A percentile compares a stretch with the other conserved stretches of the same genome.
Conservation (phyloP, 53 echinoderm and acorn worm species). For the Luidia sarsii region DNA sequence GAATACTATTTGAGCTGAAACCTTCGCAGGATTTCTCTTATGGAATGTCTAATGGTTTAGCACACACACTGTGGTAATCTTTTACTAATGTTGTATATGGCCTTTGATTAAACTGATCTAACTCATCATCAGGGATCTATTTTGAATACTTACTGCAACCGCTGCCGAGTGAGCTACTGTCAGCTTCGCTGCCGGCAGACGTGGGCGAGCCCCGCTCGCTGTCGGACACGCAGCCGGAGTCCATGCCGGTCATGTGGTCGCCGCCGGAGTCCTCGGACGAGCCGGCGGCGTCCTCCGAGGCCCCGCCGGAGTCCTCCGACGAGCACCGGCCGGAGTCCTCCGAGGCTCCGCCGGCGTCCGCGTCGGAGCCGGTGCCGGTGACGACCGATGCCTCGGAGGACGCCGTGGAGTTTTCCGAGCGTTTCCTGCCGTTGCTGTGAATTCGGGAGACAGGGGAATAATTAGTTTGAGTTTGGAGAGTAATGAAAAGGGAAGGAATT, state of each 20-base stretch:
- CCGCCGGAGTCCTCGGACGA: constrained; percentile 46
- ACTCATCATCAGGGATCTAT: too few species aligned
- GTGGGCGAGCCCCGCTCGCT: constrained; percentile 41
- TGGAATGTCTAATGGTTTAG: too few species aligned
- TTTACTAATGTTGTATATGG: too few species aligned
- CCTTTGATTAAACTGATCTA: too few species aligned
- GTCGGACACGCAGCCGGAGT: constrained; percentile 47
- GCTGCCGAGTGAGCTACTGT: constrained; percentile 46
- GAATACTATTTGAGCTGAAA: too few species aligned
- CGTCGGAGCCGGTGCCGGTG: too few species aligned
- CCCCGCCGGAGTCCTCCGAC: constrained; percentile 15
- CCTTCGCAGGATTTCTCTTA: too few species aligned
- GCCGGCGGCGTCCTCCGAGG: constrained; percentile 12
- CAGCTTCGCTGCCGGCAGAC: constrained; percentile 44
- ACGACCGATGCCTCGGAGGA: too few species aligned
- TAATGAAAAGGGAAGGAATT: not conserved
- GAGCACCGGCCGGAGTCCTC: not conserved
- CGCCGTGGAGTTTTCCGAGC: too few species aligned
- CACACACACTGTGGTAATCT: too few species aligned
- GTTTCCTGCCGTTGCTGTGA: not conserved
- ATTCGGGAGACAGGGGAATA: not conserved
- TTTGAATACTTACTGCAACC: constrained; percentile 50
- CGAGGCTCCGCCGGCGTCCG: not conserved
- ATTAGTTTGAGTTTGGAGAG: not conserved
- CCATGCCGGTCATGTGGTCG: constrained; percentile 41